phyloP scores from a whole-genome alignment of 2,113 vertebrate species.

The Ptychochromis oligacanthus region DNA sequence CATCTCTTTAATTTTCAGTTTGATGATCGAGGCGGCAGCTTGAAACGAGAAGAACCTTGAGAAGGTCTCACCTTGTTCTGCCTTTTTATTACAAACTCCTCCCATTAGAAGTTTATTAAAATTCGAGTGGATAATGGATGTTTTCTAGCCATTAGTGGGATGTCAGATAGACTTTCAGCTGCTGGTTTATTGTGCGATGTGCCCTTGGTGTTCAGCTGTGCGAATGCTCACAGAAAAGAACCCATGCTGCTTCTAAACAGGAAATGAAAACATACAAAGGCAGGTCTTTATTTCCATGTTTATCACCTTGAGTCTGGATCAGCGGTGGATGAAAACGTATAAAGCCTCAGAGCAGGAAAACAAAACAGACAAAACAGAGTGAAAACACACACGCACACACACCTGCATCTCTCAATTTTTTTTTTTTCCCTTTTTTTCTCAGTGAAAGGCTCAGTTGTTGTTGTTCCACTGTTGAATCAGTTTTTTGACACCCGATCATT shows the following conservation, averaged over 20 bases:
- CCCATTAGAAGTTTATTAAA: slow-evolving; percentile 64
- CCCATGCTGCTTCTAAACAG: neutral
- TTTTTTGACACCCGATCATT: slow-evolving; percentile 58
- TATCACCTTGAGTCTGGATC: slow-evolving; percentile 67
- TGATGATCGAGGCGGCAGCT: slow-evolving; percentile 37
- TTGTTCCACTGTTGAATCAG: slow-evolving; percentile 45
- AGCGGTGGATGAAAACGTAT: slow-evolving; percentile 40
- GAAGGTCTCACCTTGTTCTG: slow-evolving; percentile 39
- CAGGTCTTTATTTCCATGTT: slow-evolving; percentile 61
- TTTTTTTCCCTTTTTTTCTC: neutral
- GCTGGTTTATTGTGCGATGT: slow-evolving; percentile 29
- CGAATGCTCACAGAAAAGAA: slow-evolving; percentile 22
- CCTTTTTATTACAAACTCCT: slow-evolving; percentile 57
- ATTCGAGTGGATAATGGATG: slow-evolving; percentile 59
- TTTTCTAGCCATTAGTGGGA: slow-evolving; percentile 65
- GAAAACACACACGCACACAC: slow-evolving; percentile 3
- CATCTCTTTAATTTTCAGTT: slow-evolving; percentile 48
- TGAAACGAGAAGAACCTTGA: slow-evolving; percentile 64
- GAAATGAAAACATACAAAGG: slow-evolving; percentile 61
- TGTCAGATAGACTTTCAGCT: slow-evolving; percentile 22
- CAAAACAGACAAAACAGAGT: neutral
- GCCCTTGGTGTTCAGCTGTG: slow-evolving; percentile 56
- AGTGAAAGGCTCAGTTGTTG: slow-evolving; percentile 39
- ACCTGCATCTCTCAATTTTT: slow-evolving; percentile 16
- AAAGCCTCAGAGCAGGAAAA: slow-evolving; percentile 46